phyloP scores from a whole-genome alignment of 2,888 invertebrate species.

The Clanis bilineata region DNA sequence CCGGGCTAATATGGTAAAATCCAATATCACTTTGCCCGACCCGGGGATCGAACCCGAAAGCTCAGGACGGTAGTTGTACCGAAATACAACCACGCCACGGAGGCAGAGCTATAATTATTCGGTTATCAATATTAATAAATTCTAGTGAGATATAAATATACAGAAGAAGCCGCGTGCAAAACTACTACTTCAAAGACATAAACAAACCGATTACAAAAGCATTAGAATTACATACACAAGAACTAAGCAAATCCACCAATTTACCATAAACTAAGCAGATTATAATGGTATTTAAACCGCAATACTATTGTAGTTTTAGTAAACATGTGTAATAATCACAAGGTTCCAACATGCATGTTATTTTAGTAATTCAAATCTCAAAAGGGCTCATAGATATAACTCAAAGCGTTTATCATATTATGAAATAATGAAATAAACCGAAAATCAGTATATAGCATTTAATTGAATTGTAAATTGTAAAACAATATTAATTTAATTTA shows the following conservation, averaged over 20 bases:
- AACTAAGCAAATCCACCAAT: neutral
- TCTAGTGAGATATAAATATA: too few species aligned
- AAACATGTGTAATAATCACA: neutral
- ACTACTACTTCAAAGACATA: too few species aligned
- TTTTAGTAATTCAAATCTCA: neutral
- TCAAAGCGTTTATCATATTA: neutral
- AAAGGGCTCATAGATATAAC: neutral
- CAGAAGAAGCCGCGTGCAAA: too few species aligned
- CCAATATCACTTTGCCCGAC: too few species aligned
- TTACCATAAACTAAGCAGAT: neutral
- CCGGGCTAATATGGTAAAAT: too few species aligned
- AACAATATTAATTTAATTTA: too few species aligned
- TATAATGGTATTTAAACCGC: neutral
- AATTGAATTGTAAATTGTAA: neutral
- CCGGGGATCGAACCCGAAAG: too few species aligned
- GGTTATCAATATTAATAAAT: too few species aligned
- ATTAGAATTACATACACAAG: neutral
- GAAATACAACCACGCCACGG: too few species aligned
- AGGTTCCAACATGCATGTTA: neutral
- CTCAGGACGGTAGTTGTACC: too few species aligned
- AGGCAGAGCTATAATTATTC: too few species aligned
- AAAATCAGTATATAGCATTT: neutral
- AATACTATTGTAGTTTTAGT: neutral
- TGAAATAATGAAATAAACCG: neutral
- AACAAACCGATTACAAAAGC: neutral